Conservation (phyloP, 1,140 invertebrate species). For the Homarus americanus region DNA sequence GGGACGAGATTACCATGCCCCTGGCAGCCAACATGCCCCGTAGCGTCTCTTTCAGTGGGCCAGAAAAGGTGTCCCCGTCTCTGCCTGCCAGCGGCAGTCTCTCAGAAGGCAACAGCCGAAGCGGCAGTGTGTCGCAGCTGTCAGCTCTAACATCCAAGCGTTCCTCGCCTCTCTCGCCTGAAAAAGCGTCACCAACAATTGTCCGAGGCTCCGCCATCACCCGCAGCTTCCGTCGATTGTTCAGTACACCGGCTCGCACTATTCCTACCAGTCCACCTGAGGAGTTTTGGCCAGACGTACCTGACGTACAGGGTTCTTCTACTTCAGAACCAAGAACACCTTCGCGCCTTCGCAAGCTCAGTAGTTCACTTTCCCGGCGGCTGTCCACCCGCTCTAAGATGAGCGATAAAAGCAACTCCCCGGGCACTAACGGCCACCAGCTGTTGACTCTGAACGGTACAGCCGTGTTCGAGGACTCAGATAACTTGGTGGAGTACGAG, state of each 20-base stretch:
- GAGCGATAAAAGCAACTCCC: neutral
- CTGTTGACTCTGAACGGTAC: constrained; percentile 28
- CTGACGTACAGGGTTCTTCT: neutral
- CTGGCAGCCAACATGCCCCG: constrained; percentile 62
- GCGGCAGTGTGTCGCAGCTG: constrained; percentile 60
- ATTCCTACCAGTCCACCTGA: constrained; percentile 11
- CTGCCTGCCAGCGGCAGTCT: constrained; percentile 43
- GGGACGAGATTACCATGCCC: constrained; percentile 13
- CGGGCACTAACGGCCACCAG: constrained; percentile 15
- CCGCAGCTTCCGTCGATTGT: constrained; percentile 54
- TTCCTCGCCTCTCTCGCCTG: neutral
- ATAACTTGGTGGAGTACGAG: constrained; percentile 72
- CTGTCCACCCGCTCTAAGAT: constrained; percentile 49
- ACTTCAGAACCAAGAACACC: neutral
- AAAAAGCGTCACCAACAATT: constrained; percentile 16
- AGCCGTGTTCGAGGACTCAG: constrained; percentile 15
- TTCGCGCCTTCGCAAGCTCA: constrained; percentile 34
- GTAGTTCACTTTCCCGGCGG: constrained; percentile 26
- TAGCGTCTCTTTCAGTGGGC: constrained; percentile 64
- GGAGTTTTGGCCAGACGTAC: constrained; percentile 39
- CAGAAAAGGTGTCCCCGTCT: constrained; percentile 22
- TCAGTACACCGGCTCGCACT: constrained; percentile 29
- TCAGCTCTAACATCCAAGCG: constrained; percentile 9
- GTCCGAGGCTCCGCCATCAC: constrained; percentile 40
- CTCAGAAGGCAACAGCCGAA: constrained; percentile 57